A percentile compares a stretch with the other conserved stretches of the same genome.
Evolutionary conservation across 2,113 vertebrate genomes (phyloP).

Genomic region (Alethe diademata): DNA sequence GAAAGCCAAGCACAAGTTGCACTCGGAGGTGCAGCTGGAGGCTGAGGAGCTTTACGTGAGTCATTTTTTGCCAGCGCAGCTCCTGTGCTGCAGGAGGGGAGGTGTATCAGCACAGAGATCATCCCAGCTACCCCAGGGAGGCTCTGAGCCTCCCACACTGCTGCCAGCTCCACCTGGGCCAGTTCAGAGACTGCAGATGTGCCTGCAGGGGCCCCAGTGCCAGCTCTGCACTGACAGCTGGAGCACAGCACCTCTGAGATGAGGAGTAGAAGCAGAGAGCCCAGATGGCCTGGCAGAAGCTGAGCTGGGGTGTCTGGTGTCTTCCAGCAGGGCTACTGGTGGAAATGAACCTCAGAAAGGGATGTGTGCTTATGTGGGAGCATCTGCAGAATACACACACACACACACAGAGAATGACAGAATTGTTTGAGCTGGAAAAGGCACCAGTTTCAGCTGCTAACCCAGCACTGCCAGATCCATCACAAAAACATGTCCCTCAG

Average conservation of each 20-base stretch:
- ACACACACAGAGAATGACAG: no score
- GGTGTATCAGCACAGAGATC: conserved; percentile 28
- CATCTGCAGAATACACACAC: neutral
- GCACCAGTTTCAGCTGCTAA: neutral
- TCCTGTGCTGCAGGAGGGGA: neutral
- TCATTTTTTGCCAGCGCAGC: neutral
- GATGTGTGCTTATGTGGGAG: neutral
- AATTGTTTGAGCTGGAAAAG: neutral
- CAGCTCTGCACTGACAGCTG: neutral
- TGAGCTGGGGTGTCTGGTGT: neutral
- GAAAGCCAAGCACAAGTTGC: neutral
- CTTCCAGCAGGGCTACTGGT: neutral
- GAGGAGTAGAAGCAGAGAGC: neutral
- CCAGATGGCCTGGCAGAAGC: neutral
- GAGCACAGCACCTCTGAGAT: accelerated
- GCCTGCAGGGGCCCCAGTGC: neutral
- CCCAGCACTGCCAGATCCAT: neutral
- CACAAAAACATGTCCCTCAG: neutral
- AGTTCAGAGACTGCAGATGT: neutral
- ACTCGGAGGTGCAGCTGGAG: neutral
- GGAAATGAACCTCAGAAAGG: neutral
- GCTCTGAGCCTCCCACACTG: conserved; percentile 9
- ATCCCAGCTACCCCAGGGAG: neutral
- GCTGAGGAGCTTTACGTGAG: neutral
- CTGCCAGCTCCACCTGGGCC: conserved; percentile 39